Evolutionary conservation across 2,797 vertebrate genomes (phyloP).

Genomic region (Selene dorsalis): DNA sequence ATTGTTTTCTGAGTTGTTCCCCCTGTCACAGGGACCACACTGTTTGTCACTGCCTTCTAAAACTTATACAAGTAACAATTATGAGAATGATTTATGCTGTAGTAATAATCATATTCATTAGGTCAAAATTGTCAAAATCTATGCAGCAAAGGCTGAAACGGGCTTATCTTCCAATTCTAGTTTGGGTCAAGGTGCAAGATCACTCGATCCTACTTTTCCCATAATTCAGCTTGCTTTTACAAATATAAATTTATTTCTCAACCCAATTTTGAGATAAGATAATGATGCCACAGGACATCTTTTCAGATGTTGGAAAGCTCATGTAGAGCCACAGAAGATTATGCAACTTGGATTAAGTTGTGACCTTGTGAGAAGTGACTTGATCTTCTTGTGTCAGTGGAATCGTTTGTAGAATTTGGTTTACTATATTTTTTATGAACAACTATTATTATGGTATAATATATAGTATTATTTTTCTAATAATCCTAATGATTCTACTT

Average conservation of each 20-base stretch:
- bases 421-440: too few relatives aligned
- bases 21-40: background rate
- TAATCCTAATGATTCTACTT: background rate
- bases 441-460: too few relatives aligned
- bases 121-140: too few relatives aligned
- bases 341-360: too few relatives aligned
- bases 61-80: background rate
- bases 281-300: background rate
- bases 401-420: too few relatives aligned
- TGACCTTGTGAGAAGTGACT: too few relatives aligned
- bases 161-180: background rate
- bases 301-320: background rate
- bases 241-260: background rate
- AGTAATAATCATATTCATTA: too few relatives aligned
- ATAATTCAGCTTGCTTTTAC: background rate
- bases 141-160: too few relatives aligned
- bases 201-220: background rate
- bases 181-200: background rate
- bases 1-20: background rate
- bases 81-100: background rate
- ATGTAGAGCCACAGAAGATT: background rate
- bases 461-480: background rate
- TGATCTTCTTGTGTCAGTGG: background rate
- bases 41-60: background rate
- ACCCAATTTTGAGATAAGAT: background rate